Evolutionary conservation across 2,888 invertebrate genomes (phyloP).

Genomic region (Notocelia uddmanniana): DNA sequence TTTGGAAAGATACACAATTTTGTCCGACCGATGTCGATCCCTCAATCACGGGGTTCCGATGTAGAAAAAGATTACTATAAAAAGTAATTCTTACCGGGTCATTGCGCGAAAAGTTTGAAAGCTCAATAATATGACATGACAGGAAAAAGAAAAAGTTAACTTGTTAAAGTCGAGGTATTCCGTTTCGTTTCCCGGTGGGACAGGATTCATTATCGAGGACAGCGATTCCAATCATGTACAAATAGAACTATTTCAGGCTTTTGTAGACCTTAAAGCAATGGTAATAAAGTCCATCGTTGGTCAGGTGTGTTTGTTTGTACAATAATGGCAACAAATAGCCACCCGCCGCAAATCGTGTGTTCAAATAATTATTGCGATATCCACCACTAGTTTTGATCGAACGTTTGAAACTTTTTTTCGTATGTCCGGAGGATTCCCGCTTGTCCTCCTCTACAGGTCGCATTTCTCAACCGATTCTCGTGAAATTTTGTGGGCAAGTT

Average conservation of each 20-base stretch:
- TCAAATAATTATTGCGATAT: background rate
- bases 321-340: background rate
- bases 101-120: background rate
- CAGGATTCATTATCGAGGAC: slow-evolving; percentile 1
- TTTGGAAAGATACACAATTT: no score
- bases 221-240: slow-evolving; percentile 3
- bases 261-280: background rate
- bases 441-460: no score
- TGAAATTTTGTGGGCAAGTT: no score
- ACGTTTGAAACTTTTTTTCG: no score
- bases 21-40: no score
- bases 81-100: background rate
- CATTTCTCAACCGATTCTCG: no score
- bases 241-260: slow-evolving; percentile 1
- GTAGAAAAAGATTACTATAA: background rate
- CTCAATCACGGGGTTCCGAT: no score
- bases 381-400: no score
- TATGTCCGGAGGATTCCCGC: no score
- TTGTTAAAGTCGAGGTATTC: background rate
- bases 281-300: background rate
- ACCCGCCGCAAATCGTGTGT: background rate
- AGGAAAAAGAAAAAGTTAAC: background rate
- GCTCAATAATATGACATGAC: background rate
- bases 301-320: background rate
- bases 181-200: background rate